Conservation (phyloP, 2,888 invertebrate genomes). For the Thymelicus sylvestris region DNA sequence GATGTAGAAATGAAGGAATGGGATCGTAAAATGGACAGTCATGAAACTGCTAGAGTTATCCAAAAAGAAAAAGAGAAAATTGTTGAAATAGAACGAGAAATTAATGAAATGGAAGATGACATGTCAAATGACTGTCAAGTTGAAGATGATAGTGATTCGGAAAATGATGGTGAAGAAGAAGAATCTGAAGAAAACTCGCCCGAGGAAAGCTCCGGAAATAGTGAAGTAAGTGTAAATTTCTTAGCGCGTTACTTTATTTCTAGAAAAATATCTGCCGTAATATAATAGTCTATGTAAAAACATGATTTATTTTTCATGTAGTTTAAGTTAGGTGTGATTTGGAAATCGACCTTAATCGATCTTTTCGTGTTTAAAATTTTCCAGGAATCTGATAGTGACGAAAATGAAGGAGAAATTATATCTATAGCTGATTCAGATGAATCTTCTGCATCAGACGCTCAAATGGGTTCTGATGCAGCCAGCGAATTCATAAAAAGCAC, state of each 20-base stretch:
- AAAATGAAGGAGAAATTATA: conserved; percentile 59
- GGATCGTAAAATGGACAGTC: conserved; percentile 40
- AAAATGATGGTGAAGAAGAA: conserved; percentile 40
- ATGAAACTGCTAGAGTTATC: conserved; percentile 55
- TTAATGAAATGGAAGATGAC: conserved; percentile 72
- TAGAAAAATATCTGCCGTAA: neutral
- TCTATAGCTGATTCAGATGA: conserved; percentile 61
- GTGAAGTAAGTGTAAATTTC: conserved; percentile 34
- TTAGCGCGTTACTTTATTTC: neutral
- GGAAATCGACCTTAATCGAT: conserved; percentile 7
- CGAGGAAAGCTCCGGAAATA: conserved; percentile 32
- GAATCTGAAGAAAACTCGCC: conserved; percentile 45
- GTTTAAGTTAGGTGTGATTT: too few relatives aligned
- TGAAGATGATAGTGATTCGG: conserved; percentile 45
- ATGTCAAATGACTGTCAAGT: conserved; percentile 58
- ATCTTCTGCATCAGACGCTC: conserved; percentile 33
- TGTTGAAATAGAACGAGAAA: conserved; percentile 76
- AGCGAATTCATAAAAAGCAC: conserved; percentile 2
- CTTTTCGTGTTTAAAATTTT: conserved; percentile 35
- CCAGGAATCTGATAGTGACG: conserved; percentile 50
- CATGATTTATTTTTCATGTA: too few relatives aligned
- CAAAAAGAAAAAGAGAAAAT: conserved; percentile 72
- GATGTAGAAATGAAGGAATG: conserved; percentile 60
- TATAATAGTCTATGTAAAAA: too few relatives aligned
- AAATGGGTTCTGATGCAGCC: neutral